Evolutionary conservation across 2,113 vertebrate genomes (phyloP), one percentile per base, ranked within the genome.

Genomic region (Zosterops hypoxanthus): DNA sequence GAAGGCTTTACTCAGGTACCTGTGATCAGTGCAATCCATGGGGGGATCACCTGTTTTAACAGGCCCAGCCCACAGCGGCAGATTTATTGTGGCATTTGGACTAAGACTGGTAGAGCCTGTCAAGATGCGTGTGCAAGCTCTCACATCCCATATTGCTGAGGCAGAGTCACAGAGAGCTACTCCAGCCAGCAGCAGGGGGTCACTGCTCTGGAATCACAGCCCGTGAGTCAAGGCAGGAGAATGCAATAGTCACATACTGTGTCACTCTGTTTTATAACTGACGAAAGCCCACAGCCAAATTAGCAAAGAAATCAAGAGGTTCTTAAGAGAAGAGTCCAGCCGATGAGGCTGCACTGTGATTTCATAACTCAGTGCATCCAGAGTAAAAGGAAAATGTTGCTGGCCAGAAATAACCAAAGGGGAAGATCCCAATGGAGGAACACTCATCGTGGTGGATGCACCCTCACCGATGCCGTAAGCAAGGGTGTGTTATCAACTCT

Each of bases 61-160:
- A 46, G 88, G 88, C 85, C 95, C 91, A 73, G 86, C 92, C 89
- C 92, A 70, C 22, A 21, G 91, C 94, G 86, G 86, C 94, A 97
- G 97, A 97, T 97, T 98, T 97, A 94, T 92, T 93, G 92, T 95
- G 95, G 95, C 92, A 84, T 97, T 98, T 90, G 94, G 91, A 98
- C 92, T 97, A 97, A 97, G 97, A 97, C 98, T 98, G 98, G 97
- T 97, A 49, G 86, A 96, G 98, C 97, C 98, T 96, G 96, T 87
- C 57, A 66, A 60, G 96, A 97, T 94, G 96, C 41, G 57, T 73
- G 96, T 95, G 95, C 96, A 96, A 98, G 95, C 98, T 94, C 77
- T 65, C 73, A 65, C 93, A 95, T 80, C 93, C 91, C 97, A 71
- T 77, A 79, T 88, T 95, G 84, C 88, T 42, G 88, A 91, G 73